Conservation (phyloP, 1,140 invertebrate species). For the Philopotamus ludificatus region DNA sequence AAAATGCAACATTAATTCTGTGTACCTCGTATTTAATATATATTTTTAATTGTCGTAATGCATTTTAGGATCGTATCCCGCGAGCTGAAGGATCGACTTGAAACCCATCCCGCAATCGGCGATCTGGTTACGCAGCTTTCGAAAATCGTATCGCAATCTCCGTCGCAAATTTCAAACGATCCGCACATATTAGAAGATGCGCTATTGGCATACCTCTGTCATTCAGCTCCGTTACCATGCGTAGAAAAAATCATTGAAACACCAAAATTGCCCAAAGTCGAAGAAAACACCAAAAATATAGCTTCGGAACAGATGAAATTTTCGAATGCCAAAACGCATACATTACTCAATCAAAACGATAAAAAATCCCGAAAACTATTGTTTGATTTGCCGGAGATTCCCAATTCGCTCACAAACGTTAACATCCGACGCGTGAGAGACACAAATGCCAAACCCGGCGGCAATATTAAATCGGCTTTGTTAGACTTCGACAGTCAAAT, state of each 20-base stretch:
- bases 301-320: constrained; percentile 14
- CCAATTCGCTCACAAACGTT: not conserved
- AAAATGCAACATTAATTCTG: too few relatives aligned
- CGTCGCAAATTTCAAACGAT: constrained; percentile 61
- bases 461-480: constrained; percentile 17
- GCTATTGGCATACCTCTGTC: constrained; percentile 79
- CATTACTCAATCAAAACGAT: not conserved
- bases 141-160: constrained; percentile 62
- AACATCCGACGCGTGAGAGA: not conserved
- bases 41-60: constrained; percentile 11
- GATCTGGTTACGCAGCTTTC: constrained; percentile 65
- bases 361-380: constrained; percentile 1
- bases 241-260: constrained; percentile 43
- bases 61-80: constrained; percentile 43
- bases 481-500: constrained; percentile 46
- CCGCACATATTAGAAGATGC: constrained; percentile 77
- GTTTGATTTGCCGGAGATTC: not conserved
- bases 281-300: constrained; percentile 42
- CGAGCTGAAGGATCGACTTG: constrained; percentile 57
- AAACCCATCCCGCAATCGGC: constrained; percentile 67
- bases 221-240: constrained; percentile 76
- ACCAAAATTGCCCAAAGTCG: constrained; percentile 36
- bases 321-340: constrained; percentile 5
- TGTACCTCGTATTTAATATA: not conserved
- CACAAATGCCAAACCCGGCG: not conserved